Evolutionary conservation across 2,888 invertebrate species (phyloP).

Genomic region (Synanthedon vespiformis): DNA sequence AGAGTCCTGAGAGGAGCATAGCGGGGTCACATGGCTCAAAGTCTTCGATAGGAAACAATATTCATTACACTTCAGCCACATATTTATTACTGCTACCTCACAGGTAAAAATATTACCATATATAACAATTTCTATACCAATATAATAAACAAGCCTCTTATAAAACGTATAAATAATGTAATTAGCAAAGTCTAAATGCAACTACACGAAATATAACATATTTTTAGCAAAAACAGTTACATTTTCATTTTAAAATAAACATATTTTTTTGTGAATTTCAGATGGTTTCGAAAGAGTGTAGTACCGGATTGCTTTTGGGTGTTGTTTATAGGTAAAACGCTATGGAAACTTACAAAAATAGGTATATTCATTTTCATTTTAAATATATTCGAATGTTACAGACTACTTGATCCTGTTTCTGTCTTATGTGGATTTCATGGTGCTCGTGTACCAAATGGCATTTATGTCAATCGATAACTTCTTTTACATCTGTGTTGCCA

Average conservation of each 20-base stretch:
- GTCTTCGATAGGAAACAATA: constrained; percentile 35
- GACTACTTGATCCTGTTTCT: constrained; percentile 49
- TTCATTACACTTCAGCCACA: constrained; percentile 33
- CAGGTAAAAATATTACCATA: constrained; percentile 19
- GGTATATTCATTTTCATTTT: not conserved
- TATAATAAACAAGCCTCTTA: too few relatives aligned
- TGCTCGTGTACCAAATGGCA: constrained; percentile 61
- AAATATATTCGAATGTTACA: constrained; percentile 20
- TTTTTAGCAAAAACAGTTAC: too few relatives aligned
- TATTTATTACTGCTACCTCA: constrained; percentile 42
- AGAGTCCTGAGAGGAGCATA: constrained; percentile 52
- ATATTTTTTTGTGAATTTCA: constrained; percentile 13
- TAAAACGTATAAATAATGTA: too few relatives aligned
- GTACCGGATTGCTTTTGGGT: constrained; percentile 49
- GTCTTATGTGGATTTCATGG: constrained; percentile 52
- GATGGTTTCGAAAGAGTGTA: constrained; percentile 60
- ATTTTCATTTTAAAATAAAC: too few relatives aligned
- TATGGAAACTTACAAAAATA: not conserved
- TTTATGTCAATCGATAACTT: constrained; percentile 48
- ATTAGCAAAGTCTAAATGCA: too few relatives aligned
- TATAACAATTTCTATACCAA: too few relatives aligned
- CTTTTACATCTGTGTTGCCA: constrained; percentile 34
- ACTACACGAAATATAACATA: too few relatives aligned
- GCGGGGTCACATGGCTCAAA: constrained; percentile 52
- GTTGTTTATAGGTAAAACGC: constrained; percentile 41